These are phyloP conservation scores for Xiphophorus birchmanni DNA, from an alignment of 2,797 vertebrate species.

Conservation along the genomic window DNA sequence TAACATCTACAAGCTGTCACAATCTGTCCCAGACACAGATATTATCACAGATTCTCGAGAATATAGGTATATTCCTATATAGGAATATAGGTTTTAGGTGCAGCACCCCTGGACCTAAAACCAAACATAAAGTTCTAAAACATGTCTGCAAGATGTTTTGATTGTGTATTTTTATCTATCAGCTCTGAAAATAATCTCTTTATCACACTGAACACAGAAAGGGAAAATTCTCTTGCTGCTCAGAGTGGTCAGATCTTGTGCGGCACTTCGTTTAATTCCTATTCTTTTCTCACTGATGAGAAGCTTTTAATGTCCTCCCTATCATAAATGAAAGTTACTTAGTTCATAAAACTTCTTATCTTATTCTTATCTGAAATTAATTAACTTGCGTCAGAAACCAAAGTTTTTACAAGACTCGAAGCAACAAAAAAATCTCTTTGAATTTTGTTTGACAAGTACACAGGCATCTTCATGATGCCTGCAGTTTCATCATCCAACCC, in stretches of 20 bases:
- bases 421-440: slow-evolving; percentile 1
- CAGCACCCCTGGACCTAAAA: not conserved
- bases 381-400: not conserved
- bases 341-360: not conserved
- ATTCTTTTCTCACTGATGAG: slow-evolving; percentile 2
- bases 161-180: not conserved
- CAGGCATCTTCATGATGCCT: not conserved
- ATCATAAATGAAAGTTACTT: not conserved
- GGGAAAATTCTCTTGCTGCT: slow-evolving; percentile 7
- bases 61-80: too few relatives aligned
- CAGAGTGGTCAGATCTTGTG: not conserved
- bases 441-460: slow-evolving; percentile 1
- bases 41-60: not conserved
- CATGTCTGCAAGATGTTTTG: not conserved
- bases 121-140: slow-evolving; percentile 7
- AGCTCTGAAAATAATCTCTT: not conserved
- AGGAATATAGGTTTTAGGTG: too few relatives aligned
- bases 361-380: slow-evolving; percentile 7
- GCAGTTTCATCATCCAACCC: slow-evolving; percentile 27
- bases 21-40: slow-evolving; percentile 16
- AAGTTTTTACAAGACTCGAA: slow-evolving; percentile 14
- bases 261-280: not conserved
- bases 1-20: slow-evolving; percentile 38
- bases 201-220: slow-evolving; percentile 7
- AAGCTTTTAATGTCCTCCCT: not conserved